Evolutionary conservation across 2,113 vertebrate species (phyloP).

Genomic region (Eulemur rufifrons): DNA sequence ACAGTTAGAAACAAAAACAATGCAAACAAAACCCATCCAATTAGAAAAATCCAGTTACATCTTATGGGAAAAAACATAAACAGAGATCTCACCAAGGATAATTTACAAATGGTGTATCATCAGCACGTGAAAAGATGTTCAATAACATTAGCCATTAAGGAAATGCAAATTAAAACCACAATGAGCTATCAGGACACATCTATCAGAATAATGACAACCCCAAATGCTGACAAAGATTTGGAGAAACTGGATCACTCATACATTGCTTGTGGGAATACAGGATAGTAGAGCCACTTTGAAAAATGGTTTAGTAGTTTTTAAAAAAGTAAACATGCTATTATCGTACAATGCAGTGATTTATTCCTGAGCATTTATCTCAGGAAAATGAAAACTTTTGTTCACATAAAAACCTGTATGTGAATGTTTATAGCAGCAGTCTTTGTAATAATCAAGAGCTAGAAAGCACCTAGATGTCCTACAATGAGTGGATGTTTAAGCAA

Average conservation of each 20-base stretch:
- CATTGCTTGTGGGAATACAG: neutral
- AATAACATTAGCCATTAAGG: neutral
- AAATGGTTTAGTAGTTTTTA: neutral
- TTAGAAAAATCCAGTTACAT: neutral
- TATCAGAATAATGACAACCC: neutral
- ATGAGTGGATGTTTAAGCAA: neutral
- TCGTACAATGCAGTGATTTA: neutral
- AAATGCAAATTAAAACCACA: neutral
- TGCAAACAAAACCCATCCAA: neutral
- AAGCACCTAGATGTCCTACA: neutral
- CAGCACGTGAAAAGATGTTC: neutral
- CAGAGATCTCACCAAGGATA: neutral
- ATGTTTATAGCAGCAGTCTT: neutral
- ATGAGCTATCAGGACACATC: neutral
- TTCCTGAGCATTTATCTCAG: neutral
- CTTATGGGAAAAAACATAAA: neutral
- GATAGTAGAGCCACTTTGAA: neutral
- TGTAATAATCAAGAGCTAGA: neutral
- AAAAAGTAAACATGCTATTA: neutral
- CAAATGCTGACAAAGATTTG: neutral
- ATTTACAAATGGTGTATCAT: neutral
- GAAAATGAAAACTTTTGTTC: neutral
- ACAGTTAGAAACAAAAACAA: neutral
- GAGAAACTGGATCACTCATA: neutral
- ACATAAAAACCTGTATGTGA: neutral